phyloP scores from a whole-genome alignment of 2,888 invertebrate genomes.

The Scaptomyza flava region DNA sequence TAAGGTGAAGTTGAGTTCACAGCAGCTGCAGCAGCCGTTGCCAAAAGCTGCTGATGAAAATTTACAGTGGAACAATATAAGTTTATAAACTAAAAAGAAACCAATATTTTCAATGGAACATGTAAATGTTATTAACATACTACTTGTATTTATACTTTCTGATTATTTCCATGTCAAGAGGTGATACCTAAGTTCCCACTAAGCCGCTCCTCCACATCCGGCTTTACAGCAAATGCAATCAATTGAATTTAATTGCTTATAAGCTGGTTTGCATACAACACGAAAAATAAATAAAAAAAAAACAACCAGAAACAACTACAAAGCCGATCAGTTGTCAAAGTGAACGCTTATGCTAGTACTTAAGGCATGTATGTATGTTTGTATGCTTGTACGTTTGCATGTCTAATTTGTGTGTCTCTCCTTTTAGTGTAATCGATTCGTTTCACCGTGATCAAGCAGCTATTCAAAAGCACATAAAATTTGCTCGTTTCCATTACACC shows the following conservation, averaged over 20 bases:
- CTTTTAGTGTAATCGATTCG: constrained; percentile 61
- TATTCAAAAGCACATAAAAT: constrained; percentile 63
- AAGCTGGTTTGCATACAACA: constrained; percentile 33
- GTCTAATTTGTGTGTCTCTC: constrained; percentile 60
- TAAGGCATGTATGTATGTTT: constrained; percentile 18
- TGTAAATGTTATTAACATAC: not conserved
- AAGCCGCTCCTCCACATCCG: constrained; percentile 34
- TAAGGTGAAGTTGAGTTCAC: constrained; percentile 47
- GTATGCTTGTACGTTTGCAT: constrained; percentile 34
- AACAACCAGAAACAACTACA: constrained; percentile 22
- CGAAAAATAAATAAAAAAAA: not conserved
- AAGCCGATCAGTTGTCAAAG: constrained; percentile 56
- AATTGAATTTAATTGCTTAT: constrained; percentile 57
- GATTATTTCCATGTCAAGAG: constrained; percentile 18
- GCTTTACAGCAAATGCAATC: constrained; percentile 38
- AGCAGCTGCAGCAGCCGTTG: constrained; percentile 50
- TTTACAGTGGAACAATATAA: constrained; percentile 21
- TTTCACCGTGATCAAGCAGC: constrained; percentile 58
- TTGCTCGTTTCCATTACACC: constrained; percentile 48
- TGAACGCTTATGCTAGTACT: constrained; percentile 42
- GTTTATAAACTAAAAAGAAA: not conserved
- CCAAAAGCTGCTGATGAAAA: constrained; percentile 30
- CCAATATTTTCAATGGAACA: not conserved
- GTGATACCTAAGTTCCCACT: constrained; percentile 19
- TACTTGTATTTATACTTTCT: not conserved